These are phyloP conservation scores for Andrena trimmerana DNA, from an alignment of 2,888 invertebrate species.

Conservation along the genomic window DNA sequence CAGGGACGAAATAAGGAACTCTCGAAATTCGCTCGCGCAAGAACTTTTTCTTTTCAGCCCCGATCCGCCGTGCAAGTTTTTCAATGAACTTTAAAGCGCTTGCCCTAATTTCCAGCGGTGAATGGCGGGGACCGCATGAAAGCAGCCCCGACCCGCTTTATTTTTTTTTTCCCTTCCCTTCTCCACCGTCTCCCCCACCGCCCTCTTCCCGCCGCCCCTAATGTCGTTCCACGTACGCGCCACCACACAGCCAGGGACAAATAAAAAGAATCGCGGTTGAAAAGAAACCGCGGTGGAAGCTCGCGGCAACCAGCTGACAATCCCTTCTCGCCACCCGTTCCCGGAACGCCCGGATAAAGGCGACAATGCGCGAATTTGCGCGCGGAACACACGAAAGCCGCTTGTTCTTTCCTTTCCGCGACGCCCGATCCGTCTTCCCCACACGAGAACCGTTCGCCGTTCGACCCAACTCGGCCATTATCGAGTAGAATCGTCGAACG, in stretches of 20 bases:
- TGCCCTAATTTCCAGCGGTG: constrained; percentile 76
- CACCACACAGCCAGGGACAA: constrained; percentile 10
- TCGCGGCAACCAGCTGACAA: constrained; percentile 47
- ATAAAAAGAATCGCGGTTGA: constrained; percentile 56
- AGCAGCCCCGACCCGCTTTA: constrained; percentile 73
- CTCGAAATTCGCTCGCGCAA: constrained; percentile 70
- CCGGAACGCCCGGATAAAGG: constrained; percentile 47
- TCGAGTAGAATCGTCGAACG: background rate
- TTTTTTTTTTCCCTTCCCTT: constrained; percentile 44
- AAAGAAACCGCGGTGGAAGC: constrained; percentile 53
- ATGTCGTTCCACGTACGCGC: constrained; percentile 6
- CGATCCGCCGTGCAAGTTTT: constrained; percentile 61
- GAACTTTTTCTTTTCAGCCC: constrained; percentile 58
- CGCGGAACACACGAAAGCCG: constrained; percentile 33
- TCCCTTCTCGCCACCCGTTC: constrained; percentile 31
- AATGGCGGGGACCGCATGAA: constrained; percentile 75
- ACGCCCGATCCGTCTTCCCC: too few relatives aligned
- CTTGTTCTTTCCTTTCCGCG: constrained; percentile 6
- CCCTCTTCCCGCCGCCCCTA: background rate
- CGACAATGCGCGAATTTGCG: constrained; percentile 60
- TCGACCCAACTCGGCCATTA: too few relatives aligned
- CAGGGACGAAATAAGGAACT: constrained; percentile 63
- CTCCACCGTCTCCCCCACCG: background rate
- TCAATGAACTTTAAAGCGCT: constrained; percentile 78
- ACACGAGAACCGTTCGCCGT: background rate